Evolutionary conservation across 2,888 invertebrate genomes (phyloP), one percentile per base, ranked within the genome.

Genomic region (Folsomia manolachei): DNA sequence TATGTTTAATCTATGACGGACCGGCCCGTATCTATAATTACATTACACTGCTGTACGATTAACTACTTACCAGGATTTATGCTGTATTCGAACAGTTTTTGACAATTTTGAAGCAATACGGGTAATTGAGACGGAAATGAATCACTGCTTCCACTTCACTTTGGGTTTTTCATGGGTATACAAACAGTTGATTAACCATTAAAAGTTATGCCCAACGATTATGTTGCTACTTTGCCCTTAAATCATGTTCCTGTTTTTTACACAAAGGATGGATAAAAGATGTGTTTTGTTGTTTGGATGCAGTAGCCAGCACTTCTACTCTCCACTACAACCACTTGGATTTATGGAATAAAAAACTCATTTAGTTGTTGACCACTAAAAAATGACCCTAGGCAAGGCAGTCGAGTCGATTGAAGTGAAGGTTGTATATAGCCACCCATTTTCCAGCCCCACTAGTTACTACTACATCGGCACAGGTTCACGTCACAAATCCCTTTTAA

Each of bases 131-230:
- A 39, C 39, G 56, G 21, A 56, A 56, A n/a, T 56, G 56, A 56
- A 56, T 56, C 56, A 56, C 56, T 56, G 56, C n/a, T n/a, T n/a
- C 56, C 56, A 56, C 56, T 56, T 14, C 14, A 56, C 56, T 56
- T 56, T 7, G 51, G 9, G 9, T 11, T 51, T 51, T 11, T 51
- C 9, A 18, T 51, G 51, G 51, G 4, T 19, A 56, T 56, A 56
- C 56, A 56, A 56, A 56, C 56, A 56, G 56, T 56, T 56, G 56
- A 56, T 56, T n/a, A 56, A n/a, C 56, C 21, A 56, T 56, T 56
- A 56, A 56, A 56, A 56, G n/a, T 56, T 56, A 56, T 56, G 21
- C 7, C 56, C 21, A 19, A 39, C 56, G 7, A 56, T 56, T 56
- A 56, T n/a, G 56, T 56, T 18, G 11, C 56, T 56, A 56, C 56